Evolutionary conservation across 2,888 invertebrate genomes (phyloP).

Genomic region (Drosophila formosana): DNA sequence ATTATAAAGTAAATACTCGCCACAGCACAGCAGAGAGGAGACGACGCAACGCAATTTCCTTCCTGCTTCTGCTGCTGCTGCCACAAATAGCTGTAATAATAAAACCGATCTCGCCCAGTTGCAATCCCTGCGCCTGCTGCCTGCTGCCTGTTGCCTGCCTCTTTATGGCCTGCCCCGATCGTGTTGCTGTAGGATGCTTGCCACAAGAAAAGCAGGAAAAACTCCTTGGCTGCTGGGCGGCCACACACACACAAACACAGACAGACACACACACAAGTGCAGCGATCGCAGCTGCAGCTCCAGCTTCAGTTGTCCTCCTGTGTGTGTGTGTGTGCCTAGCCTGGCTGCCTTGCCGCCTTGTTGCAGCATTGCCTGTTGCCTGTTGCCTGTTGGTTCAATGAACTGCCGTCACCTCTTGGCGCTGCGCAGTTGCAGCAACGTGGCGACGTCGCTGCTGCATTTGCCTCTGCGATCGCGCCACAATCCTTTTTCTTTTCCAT

Average conservation of each 20-base stretch:
- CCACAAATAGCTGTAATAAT: slow-evolving; percentile 74
- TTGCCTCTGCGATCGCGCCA: slow-evolving; percentile 34
- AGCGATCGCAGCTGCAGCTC: background rate
- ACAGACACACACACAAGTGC: background rate
- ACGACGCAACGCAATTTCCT: slow-evolving; percentile 62
- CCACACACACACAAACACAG: slow-evolving; percentile 33
- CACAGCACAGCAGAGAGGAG: slow-evolving; percentile 19
- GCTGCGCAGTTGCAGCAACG: slow-evolving; percentile 63
- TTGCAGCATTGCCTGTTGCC: slow-evolving; percentile 52
- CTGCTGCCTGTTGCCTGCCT: slow-evolving; percentile 40
- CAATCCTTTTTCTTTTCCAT: slow-evolving; percentile 78
- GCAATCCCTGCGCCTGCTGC: slow-evolving; percentile 21
- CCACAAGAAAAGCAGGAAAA: slow-evolving; percentile 79
- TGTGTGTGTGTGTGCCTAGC: slow-evolving; percentile 41
- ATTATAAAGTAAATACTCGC: slow-evolving; percentile 62
- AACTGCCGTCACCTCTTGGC: slow-evolving; percentile 75
- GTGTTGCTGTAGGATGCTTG: slow-evolving; percentile 66
- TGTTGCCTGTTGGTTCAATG: slow-evolving; percentile 68
- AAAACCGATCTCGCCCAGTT: slow-evolving; percentile 48
- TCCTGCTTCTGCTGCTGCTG: slow-evolving; percentile 68
- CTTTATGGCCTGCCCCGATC: slow-evolving; percentile 33
- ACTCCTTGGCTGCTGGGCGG: slow-evolving; percentile 66
- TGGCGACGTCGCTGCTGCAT: slow-evolving; percentile 16
- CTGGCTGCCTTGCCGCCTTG: slow-evolving; percentile 27
- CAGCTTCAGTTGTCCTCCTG: slow-evolving; percentile 57